phyloP scores from a whole-genome alignment of 2,113 vertebrate species.

The Notothenia rossii region DNA sequence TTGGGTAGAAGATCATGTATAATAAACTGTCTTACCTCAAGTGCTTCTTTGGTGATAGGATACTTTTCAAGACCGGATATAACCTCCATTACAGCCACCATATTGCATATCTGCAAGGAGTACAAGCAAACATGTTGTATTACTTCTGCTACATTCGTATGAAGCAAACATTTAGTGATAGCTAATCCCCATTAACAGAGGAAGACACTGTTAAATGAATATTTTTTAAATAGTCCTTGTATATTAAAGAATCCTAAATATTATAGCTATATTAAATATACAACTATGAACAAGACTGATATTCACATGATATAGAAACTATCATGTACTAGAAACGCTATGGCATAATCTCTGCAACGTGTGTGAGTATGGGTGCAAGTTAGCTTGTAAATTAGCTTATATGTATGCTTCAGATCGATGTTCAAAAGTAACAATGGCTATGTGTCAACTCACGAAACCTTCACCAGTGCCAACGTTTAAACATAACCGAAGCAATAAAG shows the following conservation, averaged over 20 bases:
- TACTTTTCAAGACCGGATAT: constrained; percentile 98
- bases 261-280: background rate
- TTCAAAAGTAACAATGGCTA: constrained; percentile 56
- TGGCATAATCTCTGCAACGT: constrained; percentile 33
- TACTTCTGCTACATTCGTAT: background rate
- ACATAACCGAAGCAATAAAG: background rate
- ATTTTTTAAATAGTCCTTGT: background rate
- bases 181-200: background rate
- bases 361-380: constrained; percentile 16
- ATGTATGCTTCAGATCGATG: constrained; percentile 24
- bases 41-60: constrained; percentile 99
- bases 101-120: constrained; percentile 92
- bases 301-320: background rate
- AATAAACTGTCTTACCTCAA: constrained; percentile 87
- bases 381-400: constrained; percentile 48
- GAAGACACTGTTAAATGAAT: background rate
- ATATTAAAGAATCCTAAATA: background rate
- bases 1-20: background rate
- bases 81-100: constrained; percentile 98
- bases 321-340: background rate
- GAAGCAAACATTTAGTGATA: background rate
- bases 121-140: constrained; percentile 9
- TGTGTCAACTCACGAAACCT: constrained; percentile 53
- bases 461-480: background rate
- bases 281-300: background rate